Conservation (phyloP, 1,140 invertebrate species). For the Vanessa atalanta region DNA sequence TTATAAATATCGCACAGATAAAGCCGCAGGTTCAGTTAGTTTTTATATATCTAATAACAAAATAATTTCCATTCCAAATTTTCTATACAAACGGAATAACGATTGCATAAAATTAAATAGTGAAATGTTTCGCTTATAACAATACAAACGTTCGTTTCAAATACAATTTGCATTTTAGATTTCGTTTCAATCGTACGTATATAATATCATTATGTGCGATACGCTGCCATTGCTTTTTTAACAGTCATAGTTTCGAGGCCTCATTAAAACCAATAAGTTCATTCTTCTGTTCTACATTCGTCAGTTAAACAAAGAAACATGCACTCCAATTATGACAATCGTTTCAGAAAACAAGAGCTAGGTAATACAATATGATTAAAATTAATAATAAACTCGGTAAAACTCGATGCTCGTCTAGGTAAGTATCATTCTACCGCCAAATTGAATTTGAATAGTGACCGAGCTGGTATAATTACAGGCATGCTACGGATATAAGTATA, state of each 20-base stretch:
- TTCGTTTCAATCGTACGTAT: background rate
- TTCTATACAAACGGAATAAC: background rate
- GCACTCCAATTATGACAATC: background rate
- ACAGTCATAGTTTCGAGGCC: background rate
- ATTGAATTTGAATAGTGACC: too few species aligned
- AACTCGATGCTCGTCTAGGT: background rate
- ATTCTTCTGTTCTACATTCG: background rate
- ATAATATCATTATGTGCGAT: background rate
- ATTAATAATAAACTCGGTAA: background rate
- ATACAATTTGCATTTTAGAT: background rate
- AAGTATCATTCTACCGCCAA: too few species aligned
- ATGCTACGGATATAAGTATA: too few species aligned
- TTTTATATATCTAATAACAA: too few species aligned
- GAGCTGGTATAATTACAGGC: too few species aligned
- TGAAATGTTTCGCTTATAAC: background rate
- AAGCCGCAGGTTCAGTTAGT: too few species aligned
- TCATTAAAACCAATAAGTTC: slow-evolving; percentile 2
- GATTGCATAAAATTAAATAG: background rate
- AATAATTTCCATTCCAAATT: background rate
- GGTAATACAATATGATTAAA: background rate
- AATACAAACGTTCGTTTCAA: background rate
- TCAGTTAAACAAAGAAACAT: background rate
- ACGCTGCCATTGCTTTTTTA: background rate
- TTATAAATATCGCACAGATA: too few species aligned
- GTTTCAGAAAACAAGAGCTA: background rate